Conservation (phyloP, 1,140 invertebrate species). For the Lithobius niger region DNA sequence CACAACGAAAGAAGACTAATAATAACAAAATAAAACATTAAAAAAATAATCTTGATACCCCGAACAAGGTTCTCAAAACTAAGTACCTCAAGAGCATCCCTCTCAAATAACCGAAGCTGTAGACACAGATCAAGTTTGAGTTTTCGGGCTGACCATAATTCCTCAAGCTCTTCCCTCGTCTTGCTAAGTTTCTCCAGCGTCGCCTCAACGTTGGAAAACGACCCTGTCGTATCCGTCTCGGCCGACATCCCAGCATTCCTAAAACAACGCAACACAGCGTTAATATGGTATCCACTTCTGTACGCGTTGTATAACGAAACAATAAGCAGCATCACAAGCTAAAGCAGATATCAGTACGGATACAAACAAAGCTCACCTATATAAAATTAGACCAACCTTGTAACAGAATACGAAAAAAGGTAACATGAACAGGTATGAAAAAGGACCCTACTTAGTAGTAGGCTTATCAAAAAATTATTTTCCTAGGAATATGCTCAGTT, state of each 20-base stretch:
- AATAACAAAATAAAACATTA: neutral
- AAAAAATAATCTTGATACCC: constrained; percentile 7
- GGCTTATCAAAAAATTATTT: too few relatives aligned
- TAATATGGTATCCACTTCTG: too few relatives aligned
- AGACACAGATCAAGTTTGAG: constrained; percentile 79
- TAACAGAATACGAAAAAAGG: too few relatives aligned
- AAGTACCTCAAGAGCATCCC: constrained; percentile 88
- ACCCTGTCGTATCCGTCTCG: constrained; percentile 38
- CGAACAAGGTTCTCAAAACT: constrained; percentile 18
- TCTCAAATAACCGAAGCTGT: constrained; percentile 80
- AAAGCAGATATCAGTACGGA: too few relatives aligned
- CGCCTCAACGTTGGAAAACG: constrained; percentile 67
- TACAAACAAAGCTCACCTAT: too few relatives aligned
- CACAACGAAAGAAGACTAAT: neutral
- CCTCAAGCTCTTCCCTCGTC: constrained; percentile 75
- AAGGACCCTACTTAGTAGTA: too few relatives aligned
- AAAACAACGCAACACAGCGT: too few relatives aligned
- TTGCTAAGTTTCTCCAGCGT: constrained; percentile 72
- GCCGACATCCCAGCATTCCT: constrained; percentile 33
- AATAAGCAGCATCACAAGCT: too few relatives aligned
- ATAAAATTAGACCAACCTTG: too few relatives aligned
- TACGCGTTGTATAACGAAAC: too few relatives aligned
- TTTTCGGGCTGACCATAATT: constrained; percentile 80
- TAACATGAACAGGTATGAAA: too few relatives aligned
- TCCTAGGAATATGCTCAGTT: too few relatives aligned